Evolutionary conservation across 2,113 vertebrate species (phyloP).

Genomic region (human (Homo sapiens)): DNA sequence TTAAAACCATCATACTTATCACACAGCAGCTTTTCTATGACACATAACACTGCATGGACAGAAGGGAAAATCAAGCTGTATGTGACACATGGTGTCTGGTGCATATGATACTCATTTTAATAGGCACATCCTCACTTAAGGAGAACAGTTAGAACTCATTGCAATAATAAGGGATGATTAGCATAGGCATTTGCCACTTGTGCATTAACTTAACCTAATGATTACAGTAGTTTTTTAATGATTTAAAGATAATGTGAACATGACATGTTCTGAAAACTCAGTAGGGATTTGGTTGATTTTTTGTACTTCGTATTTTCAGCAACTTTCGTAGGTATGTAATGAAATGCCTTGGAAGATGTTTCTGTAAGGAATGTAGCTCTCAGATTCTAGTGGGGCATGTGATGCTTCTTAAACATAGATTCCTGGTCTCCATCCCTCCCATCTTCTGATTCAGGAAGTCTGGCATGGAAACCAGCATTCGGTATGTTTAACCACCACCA

Average conservation of each 20-base stretch:
- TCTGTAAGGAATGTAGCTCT: not conserved
- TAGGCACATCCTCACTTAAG: not conserved
- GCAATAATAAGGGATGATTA: not conserved
- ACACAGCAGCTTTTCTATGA: not conserved
- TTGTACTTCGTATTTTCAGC: conserved; percentile 4
- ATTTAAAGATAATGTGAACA: conserved; percentile 6
- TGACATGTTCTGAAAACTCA: not conserved
- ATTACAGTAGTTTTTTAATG: not conserved
- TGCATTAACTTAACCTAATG: not conserved
- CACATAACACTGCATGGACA: not conserved
- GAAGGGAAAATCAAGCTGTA: not conserved
- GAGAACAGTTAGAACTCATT: not conserved
- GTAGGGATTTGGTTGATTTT: not conserved
- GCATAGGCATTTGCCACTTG: not conserved
- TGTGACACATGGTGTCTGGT: not conserved
- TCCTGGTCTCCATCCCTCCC: not conserved
- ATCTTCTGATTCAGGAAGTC: not conserved
- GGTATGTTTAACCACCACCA: not conserved
- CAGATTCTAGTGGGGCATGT: not conserved
- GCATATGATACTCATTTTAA: not conserved
- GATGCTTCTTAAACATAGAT: not conserved
- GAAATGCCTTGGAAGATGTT: conserved; percentile 15
- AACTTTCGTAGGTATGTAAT: not conserved
- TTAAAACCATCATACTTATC: not conserved
- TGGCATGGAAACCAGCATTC: not conserved